Conservation (phyloP, 2,113 vertebrate genomes). For the Otocyon megalotis region DNA sequence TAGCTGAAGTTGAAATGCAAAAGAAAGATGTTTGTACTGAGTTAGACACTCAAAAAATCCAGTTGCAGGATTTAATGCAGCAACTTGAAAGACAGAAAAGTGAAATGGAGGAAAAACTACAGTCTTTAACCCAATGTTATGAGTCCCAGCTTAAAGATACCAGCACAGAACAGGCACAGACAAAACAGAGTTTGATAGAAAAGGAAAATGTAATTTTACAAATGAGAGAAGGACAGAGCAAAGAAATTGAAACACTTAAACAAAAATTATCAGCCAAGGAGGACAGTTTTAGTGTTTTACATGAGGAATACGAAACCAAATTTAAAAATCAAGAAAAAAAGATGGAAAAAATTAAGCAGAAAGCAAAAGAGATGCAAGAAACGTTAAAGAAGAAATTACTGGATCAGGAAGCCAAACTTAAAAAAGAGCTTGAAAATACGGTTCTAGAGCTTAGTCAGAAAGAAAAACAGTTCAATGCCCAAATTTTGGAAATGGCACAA, state of each 20-base stretch:
- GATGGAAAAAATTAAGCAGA: slow-evolving; percentile 93
- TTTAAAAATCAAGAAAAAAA: slow-evolving; percentile 93
- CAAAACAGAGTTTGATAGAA: slow-evolving; percentile 86
- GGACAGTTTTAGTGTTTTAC: slow-evolving; percentile 86
- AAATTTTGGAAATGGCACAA: slow-evolving; percentile 93
- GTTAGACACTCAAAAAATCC: slow-evolving; percentile 85
- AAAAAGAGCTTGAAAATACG: slow-evolving; percentile 93
- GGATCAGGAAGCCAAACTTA: slow-evolving; percentile 93
- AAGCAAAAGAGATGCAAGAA: slow-evolving; percentile 94
- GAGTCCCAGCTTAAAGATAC: slow-evolving; percentile 86
- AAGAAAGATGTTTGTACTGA: slow-evolving; percentile 85
- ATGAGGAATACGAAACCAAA: slow-evolving; percentile 91
- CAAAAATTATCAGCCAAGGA: slow-evolving; percentile 88
- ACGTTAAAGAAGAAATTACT: slow-evolving; percentile 92
- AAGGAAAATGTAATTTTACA: slow-evolving; percentile 87
- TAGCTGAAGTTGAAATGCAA: slow-evolving; percentile 78
- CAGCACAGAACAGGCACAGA: slow-evolving; percentile 85
- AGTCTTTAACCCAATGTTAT: slow-evolving; percentile 84
- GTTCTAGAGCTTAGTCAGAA: slow-evolving; percentile 92
- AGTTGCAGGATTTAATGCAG: slow-evolving; percentile 86
- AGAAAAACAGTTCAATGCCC: slow-evolving; percentile 92
- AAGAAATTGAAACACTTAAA: slow-evolving; percentile 89
- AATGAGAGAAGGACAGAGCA: slow-evolving; percentile 85
- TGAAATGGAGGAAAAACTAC: slow-evolving; percentile 87
- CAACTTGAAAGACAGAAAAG: slow-evolving; percentile 87